Base-by-base conservation (phyloP, 2,797 vertebrate species). In the Antennarius maculatus region DNA sequence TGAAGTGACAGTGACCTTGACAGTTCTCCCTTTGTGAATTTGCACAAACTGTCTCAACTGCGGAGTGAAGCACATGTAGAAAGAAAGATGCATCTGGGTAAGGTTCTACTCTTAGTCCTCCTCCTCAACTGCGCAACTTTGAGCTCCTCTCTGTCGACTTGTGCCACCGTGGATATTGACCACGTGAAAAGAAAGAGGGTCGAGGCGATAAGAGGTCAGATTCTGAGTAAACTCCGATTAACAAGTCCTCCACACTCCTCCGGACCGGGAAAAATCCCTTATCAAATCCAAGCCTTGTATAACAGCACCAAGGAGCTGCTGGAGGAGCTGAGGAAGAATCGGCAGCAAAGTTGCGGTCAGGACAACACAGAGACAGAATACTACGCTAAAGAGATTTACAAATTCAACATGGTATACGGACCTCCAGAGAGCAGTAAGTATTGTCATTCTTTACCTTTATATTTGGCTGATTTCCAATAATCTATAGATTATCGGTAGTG, bases 361-460 rank as follows among this genome's bases (percentile, higher is more conserved):
- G 95, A 96, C 85, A 94, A 95, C 92, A 94, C 94, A 2, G 95
- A 96, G 88, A 94, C 94, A 10, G 95, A 96, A 74, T 97, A 97
- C 88, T 97, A 96, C 72, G 96, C 95, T 91, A 97, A 97, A 84
- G 96, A 97, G 89, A 94, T 97, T 80, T 91, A 96, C 87, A 96
- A 95, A 83, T 95, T 97, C 92, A 95, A 95, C 93, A 95, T 97
- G 95, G 90, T 95, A 77, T 92, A 94, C 80, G 93, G 94, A 54
- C 91, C 92, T 39, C 89, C 93, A 4, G 96, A 96, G 52, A 95
- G 94, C 93, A 97, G 96, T 97, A 86, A 96, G 96, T 91, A 67
- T 46, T 2, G 3, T 13, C 17, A 3, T 23, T 45, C 23, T 61
- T 47, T 4, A 23, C 7, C 6, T 47, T 1, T 39, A 11, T 50